Evolutionary conservation across 2,113 vertebrate species (phyloP).

Genomic region (Raphicerus campestris): DNA sequence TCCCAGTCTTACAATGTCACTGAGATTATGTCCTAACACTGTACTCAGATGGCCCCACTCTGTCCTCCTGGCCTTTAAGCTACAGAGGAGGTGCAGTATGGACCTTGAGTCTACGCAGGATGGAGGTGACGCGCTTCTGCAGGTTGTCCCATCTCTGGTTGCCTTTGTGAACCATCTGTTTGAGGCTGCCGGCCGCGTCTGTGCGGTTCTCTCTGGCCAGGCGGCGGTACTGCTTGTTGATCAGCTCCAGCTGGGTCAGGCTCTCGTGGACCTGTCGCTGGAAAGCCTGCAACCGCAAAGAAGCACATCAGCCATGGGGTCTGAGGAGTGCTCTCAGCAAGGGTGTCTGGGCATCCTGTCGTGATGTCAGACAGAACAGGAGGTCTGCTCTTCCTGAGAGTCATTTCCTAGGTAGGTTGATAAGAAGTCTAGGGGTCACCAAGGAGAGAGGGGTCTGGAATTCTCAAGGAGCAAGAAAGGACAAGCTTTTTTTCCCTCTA

Average conservation of each 20-base stretch:
- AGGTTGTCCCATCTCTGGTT: constrained; percentile 97
- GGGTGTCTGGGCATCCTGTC: rapidly evolving
- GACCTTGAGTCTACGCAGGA: constrained; percentile 96
- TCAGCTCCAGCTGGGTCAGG: constrained; percentile 96
- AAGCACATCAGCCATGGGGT: rapidly evolving
- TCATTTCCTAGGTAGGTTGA: no score
- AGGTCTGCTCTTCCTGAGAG: not conserved
- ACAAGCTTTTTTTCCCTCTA: no score
- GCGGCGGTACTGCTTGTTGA: constrained; percentile 98
- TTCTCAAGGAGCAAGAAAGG: no score
- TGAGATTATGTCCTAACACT: not conserved
- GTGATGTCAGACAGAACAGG: not conserved
- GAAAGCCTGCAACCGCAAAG: constrained; percentile 85
- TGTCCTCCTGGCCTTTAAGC: not conserved
- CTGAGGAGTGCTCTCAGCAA: rapidly evolving
- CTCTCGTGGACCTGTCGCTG: constrained; percentile 97
- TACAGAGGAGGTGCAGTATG: not conserved
- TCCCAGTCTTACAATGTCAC: not conserved
- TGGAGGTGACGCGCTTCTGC: constrained; percentile 92
- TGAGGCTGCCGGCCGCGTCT: constrained; percentile 88
- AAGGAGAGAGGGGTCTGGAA: no score
- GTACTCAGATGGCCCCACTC: rapidly evolving
- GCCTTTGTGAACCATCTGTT: constrained; percentile 95
- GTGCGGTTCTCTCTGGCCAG: constrained; percentile 98
- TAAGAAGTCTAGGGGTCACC: no score